phyloP scores from a whole-genome alignment of 2,888 invertebrate genomes.

The Anoplius nigerrimus region DNA sequence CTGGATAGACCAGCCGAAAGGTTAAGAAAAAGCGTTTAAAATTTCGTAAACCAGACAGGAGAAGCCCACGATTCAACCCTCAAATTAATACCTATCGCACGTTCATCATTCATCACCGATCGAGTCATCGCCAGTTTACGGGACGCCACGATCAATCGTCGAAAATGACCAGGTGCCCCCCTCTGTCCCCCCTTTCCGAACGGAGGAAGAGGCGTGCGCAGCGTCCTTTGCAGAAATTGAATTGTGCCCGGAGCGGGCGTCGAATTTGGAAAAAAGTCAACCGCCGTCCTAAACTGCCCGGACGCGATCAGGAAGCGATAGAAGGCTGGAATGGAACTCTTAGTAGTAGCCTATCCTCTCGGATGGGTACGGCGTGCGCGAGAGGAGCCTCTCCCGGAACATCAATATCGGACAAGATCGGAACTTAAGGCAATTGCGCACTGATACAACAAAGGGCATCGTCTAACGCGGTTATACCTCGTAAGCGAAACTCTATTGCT shows the following conservation, averaged over 20 bases:
- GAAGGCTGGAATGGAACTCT: conserved; percentile 42
- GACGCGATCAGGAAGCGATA: conserved; percentile 32
- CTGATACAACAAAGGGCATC: conserved; percentile 69
- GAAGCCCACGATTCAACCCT: too few species aligned
- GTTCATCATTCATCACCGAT: too few species aligned
- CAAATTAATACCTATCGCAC: too few species aligned
- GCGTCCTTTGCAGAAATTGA: too few species aligned
- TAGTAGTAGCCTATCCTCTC: conserved; percentile 39
- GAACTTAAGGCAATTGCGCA: conserved; percentile 68
- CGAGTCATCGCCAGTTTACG: too few species aligned
- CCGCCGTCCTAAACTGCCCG: conserved; percentile 27
- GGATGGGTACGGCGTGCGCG: conserved; percentile 11
- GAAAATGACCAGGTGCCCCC: neutral
- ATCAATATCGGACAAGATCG: conserved; percentile 64
- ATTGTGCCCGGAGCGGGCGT: neutral
- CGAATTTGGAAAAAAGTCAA: conserved; percentile 23
- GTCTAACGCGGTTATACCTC: conserved; percentile 66
- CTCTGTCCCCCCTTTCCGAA: too few species aligned
- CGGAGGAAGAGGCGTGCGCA: neutral
- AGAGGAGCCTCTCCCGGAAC: conserved; percentile 42
- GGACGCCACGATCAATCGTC: too few species aligned
- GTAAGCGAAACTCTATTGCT: conserved; percentile 66
- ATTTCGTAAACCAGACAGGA: too few species aligned
- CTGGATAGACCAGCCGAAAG: too few species aligned
- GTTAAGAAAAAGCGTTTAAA: too few species aligned